Conservation (phyloP, 2,113 vertebrate genomes). For the Tichodroma muraria region DNA sequence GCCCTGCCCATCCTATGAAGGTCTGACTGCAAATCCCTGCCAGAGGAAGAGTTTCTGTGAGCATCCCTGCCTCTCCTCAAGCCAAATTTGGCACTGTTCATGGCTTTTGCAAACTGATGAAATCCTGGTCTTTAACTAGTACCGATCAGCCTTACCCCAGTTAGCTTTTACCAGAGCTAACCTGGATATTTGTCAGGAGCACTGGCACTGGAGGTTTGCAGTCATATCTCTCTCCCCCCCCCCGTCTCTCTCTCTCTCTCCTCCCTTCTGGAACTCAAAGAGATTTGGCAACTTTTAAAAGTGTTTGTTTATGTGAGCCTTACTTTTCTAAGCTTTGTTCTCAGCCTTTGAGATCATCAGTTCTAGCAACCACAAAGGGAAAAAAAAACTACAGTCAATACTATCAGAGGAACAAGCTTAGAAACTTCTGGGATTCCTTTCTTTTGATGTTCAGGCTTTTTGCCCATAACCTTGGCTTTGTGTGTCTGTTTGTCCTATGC, state of each 20-base stretch:
- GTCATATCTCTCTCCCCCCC: background rate
- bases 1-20: fast-evolving
- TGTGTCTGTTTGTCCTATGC: background rate
- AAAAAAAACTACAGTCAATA: background rate
- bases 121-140: background rate
- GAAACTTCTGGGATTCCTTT: slow-evolving; percentile 32
- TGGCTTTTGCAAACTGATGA: background rate
- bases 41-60: background rate
- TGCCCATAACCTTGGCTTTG: background rate
- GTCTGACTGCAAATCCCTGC: background rate
- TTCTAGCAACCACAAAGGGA: background rate
- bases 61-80: background rate
- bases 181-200: background rate
- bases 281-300: background rate
- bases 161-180: background rate
- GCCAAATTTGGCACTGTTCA: background rate
- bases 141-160: background rate
- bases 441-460: slow-evolving; percentile 27
- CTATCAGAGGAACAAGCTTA: background rate
- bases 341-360: slow-evolving; percentile 29
- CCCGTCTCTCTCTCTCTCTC: background rate
- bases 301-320: slow-evolving; percentile 17
- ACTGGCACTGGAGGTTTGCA: background rate
- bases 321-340: slow-evolving; percentile 17
- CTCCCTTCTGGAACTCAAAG: background rate